Base-by-base conservation (phyloP, 2,113 vertebrate species). In the Microtus ochrogaster region DNA sequence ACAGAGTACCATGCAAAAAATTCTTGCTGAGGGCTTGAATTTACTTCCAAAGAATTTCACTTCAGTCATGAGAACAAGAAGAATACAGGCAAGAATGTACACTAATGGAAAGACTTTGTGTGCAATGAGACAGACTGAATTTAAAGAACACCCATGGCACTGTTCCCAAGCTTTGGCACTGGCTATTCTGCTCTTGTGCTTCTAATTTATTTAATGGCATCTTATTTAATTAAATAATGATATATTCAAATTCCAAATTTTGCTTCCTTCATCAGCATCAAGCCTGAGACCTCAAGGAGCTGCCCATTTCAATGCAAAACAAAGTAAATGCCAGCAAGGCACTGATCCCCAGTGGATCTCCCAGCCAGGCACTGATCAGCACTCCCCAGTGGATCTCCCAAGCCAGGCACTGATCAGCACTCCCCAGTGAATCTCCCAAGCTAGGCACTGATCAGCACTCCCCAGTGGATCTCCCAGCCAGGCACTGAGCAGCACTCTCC, bases 221-320 rank as follows among this genome's bases (percentile, higher is more conserved):
- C 77, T 73, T 89, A 70, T 93, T 96, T 94, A 96, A 97, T 95
- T 93, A 96, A 97, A 90, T 26, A 95, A 76, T 79, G 70, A 94
- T 90, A 77, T 36, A 82, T 82, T 33, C 81, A 52, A 93, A 73
- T 89, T 55, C 52, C 73, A 84, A 90, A 19, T 65, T 72, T 68
- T 76, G 92, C 17, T 89, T 83, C 89, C 13, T 74, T 95, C 21
- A 65, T 58, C 68, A 91, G 91, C 86, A 66, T 74, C 41, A 84
- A 93, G 36, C 30, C 33, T 70, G 78, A n/a, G 47, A 63, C 21
- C 22, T 82, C 17, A 63, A 68, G 63, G 0, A 90, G 79, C 52
- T 95, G 78, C 74, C 96, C 79, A 91, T 76, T 89, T 92, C 73
- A 94, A 74, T 68, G 61, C 68, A 94, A 92, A 94, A 84, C 11